These are phyloP conservation scores for Perca fluviatilis DNA, from an alignment of 2,113 vertebrate species.

Conservation along the genomic window DNA sequence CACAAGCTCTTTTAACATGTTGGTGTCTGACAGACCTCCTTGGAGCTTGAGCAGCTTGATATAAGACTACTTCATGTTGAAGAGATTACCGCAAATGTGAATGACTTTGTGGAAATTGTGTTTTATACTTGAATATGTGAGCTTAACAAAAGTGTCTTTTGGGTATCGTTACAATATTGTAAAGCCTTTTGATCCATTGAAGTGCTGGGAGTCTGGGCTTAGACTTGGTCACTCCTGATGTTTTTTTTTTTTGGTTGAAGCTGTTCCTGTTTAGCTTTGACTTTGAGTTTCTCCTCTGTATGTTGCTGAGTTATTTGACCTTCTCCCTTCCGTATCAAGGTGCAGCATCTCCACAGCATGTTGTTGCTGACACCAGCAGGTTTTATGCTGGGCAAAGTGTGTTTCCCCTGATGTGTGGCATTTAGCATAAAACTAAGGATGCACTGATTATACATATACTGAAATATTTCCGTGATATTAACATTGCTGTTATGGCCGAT, in stretches of 20 bases:
- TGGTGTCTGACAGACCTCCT: background rate
- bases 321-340: background rate
- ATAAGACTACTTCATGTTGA: background rate
- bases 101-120: too few relatives aligned
- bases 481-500: too few relatives aligned
- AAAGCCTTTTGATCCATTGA: too few relatives aligned
- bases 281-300: background rate
- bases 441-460: too few relatives aligned
- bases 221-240: background rate
- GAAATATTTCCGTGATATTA: too few relatives aligned
- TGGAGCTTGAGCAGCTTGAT: background rate
- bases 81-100: background rate
- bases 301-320: background rate
- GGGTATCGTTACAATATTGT: background rate
- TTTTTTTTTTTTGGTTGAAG: background rate
- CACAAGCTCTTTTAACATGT: background rate
- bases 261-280: too few relatives aligned
- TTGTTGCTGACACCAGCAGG: background rate
- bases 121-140: too few relatives aligned
- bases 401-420: background rate
- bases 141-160: too few relatives aligned
- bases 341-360: background rate
- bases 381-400: background rate
- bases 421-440: background rate
- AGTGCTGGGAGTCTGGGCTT: background rate